Evolutionary conservation across 2,888 invertebrate genomes (phyloP).

Genomic region (Thumatha senex): DNA sequence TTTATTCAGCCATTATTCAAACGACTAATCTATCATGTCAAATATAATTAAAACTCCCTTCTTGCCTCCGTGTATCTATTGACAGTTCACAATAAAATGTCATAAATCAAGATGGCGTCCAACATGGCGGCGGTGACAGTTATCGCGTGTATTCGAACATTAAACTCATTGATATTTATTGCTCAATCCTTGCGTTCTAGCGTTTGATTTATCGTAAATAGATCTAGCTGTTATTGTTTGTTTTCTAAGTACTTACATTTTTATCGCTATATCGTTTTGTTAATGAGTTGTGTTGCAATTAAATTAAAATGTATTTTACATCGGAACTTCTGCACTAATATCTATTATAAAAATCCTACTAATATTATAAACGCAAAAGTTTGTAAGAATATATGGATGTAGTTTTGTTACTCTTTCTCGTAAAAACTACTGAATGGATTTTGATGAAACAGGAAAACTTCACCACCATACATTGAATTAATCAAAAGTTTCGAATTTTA

Average conservation of each 20-base stretch:
- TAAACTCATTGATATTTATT: slow-evolving; percentile 83
- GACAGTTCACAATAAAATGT: slow-evolving; percentile 68
- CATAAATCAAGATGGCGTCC: slow-evolving; percentile 78
- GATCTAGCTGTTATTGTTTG: slow-evolving; percentile 72
- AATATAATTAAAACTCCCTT: slow-evolving; percentile 36
- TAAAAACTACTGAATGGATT: no score
- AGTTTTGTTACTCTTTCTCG: no score
- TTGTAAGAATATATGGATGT: no score
- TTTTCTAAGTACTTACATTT: slow-evolving; percentile 30
- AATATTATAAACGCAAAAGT: no score
- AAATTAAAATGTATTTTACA: no score
- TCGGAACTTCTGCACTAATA: not conserved
- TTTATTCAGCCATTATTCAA: slow-evolving; percentile 11
- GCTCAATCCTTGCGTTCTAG: slow-evolving; percentile 72
- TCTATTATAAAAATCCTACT: not conserved
- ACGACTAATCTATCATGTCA: slow-evolving; percentile 14
- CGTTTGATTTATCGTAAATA: slow-evolving; percentile 76
- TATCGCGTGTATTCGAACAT: slow-evolving; percentile 80
- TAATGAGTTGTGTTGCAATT: slow-evolving; percentile 20
- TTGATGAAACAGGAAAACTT: no score
- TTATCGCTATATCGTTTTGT: slow-evolving; percentile 26
- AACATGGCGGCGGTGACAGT: slow-evolving; percentile 79
- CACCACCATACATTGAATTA: no score
- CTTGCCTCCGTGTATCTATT: slow-evolving; percentile 55
- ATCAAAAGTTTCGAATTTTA: no score